Evolutionary conservation across 2,797 vertebrate species (phyloP).

Genomic region (Sebastolobus alascanus): DNA sequence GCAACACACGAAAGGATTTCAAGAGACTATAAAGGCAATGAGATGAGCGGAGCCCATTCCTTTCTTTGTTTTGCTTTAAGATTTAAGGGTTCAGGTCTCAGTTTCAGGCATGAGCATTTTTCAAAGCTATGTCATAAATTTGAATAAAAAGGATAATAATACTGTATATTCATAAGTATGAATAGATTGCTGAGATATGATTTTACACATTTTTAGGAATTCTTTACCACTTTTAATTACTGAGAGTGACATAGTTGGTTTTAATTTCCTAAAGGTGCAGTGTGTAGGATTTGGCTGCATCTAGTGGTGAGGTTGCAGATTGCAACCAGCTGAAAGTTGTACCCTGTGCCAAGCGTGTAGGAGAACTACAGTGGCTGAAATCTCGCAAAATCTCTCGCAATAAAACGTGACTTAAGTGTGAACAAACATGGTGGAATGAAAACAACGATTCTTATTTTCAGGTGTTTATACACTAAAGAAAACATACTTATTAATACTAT

Average conservation of each 20-base stretch:
- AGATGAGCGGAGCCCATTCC: background rate
- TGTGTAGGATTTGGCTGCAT: no score
- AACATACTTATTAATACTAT: accelerated
- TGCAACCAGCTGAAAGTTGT: no score
- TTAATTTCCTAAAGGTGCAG: background rate
- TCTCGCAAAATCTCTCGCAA: no score
- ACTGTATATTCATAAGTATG: background rate
- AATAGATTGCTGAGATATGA: background rate
- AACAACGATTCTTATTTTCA: no score
- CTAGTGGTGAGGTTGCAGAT: no score
- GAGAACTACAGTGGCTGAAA: no score
- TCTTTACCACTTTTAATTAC: no score
- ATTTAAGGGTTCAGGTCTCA: background rate
- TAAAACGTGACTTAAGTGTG: no score
- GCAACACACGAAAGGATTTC: background rate
- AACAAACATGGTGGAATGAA: no score
- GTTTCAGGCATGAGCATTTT: background rate
- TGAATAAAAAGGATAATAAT: background rate
- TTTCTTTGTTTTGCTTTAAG: background rate
- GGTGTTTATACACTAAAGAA: no score
- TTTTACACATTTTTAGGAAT: no score
- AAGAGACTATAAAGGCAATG: background rate
- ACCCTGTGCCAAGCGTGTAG: no score
- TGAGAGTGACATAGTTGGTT: background rate
- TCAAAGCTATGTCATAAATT: background rate